Evolutionary conservation across 2,888 invertebrate species (phyloP).

Genomic region (Tetragonisca angustula): DNA sequence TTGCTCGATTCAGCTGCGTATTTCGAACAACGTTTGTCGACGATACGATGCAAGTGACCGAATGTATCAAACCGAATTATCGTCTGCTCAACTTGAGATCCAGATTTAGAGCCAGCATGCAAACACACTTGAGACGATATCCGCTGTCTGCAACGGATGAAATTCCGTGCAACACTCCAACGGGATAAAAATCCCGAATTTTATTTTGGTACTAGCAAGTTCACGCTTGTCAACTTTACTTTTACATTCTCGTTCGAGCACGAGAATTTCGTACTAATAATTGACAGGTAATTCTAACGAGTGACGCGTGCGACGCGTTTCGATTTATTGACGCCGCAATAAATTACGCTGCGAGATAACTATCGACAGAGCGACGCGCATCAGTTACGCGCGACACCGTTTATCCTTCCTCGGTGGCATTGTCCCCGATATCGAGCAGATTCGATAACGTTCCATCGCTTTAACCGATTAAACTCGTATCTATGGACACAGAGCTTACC

Average conservation of each 20-base stretch:
- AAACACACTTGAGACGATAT: constrained; percentile 29
- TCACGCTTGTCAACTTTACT: too few species aligned
- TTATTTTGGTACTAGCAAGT: constrained; percentile 1
- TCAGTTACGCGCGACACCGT: constrained; percentile 28
- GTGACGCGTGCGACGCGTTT: background rate
- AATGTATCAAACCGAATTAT: constrained; percentile 30
- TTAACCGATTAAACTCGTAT: constrained; percentile 42
- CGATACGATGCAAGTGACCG: constrained; percentile 2
- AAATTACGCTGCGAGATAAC: constrained; percentile 21
- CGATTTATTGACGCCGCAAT: constrained; percentile 14
- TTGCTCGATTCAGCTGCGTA: too few species aligned
- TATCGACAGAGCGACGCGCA: background rate
- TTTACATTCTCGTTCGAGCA: too few species aligned
- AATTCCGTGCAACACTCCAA: background rate
- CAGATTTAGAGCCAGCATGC: constrained; percentile 34
- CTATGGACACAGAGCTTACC: background rate
- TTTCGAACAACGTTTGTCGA: constrained; percentile 14
- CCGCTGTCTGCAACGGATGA: background rate
- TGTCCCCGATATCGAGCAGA: constrained; percentile 12
- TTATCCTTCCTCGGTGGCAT: constrained; percentile 29
- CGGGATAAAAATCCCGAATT: background rate
- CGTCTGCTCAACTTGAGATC: constrained; percentile 31
- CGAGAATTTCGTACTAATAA: background rate
- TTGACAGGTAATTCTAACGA: constrained; percentile 18
- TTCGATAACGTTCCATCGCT: constrained; percentile 42